Base-by-base conservation (phyloP, 2,888 invertebrate genomes). In the Scaptomyza flava region DNA sequence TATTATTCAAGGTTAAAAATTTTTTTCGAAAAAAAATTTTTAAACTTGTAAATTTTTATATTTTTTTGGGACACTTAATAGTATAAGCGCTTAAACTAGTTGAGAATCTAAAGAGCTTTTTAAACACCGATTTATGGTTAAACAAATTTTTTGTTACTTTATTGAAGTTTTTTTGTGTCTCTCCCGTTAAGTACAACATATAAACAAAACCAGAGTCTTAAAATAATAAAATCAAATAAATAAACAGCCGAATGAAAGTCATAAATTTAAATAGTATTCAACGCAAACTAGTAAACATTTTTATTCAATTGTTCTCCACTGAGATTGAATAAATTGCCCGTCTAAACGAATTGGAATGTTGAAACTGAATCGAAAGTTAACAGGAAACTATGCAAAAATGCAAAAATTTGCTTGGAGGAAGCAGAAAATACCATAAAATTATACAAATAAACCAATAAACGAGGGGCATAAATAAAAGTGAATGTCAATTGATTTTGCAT, bases 361-460 rank as follows among this genome's bases (percentile, higher is more conserved):
- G 4, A 27, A 27, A 27, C 27, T 27, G 27, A 27, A 6, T 53
- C 47, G 43, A 52, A 34, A 56, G 14, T 50, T 20, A 38, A 30
- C 33, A 20, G 17, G 43, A 36, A 41, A 66, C 42, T 62, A 14
- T 43, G 38, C 23, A 14, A 42, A 52, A 43, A 57, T 60, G 41
- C 36, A 43, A 50, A 60, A 48, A 71, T 74, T 65, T 69, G 64
- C 75, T 61, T 75, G 20, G 23, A 60, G 54, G 48, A 43, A 53
- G 33, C 38, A n/a, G 64, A 7, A 59, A 62, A 60, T 64, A 33
- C 63, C 58, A 70, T 67, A 66, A 81, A 77, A 69, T 81, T 81
- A 77, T 65, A 67, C 61, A 78, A 81, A 81, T 79, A 69, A 84
- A 84, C 62, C 81, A 81, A 81, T 81, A 78, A 84, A 69, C 63